Percentiles rank a stretch among this genome's conserved stretches.
phyloP scores from a whole-genome alignment of 2,888 invertebrate genomes.

The Pyrgus malvae region DNA sequence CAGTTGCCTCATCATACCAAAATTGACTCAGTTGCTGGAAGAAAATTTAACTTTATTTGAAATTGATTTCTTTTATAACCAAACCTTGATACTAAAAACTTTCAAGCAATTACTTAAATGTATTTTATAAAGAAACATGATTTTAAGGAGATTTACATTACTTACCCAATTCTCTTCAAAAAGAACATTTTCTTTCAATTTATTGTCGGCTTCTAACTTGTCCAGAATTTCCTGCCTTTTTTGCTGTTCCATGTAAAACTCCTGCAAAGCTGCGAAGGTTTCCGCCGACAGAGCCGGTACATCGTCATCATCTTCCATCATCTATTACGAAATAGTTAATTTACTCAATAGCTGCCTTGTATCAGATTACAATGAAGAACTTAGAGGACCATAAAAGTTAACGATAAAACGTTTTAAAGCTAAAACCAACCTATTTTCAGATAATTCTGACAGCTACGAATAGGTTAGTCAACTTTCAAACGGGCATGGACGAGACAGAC shows the following conservation, averaged over 20 bases:
- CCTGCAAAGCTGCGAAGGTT: slow-evolving; percentile 87
- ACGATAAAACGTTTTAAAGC: slow-evolving; percentile 7
- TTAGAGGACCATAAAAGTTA: slow-evolving; percentile 13
- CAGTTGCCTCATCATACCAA: slow-evolving; percentile 95
- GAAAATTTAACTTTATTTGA: slow-evolving; percentile 38
- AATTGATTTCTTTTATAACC: no score
- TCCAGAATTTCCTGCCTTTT: slow-evolving; percentile 81
- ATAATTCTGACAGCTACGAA: slow-evolving; percentile 54
- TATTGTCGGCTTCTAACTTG: slow-evolving; percentile 68
- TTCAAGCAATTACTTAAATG: no score
- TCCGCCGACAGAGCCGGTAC: slow-evolving; percentile 85
- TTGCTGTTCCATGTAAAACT: slow-evolving; percentile 88
- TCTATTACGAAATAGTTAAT: background rate
- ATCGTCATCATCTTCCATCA: slow-evolving; percentile 75
- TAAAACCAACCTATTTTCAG: slow-evolving; percentile 3
- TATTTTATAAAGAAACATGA: no score
- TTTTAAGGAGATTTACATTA: no score
- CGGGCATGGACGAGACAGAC: slow-evolving; percentile 34
- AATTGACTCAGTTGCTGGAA: slow-evolving; percentile 97
- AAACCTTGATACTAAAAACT: no score
- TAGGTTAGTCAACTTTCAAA: slow-evolving; percentile 56
- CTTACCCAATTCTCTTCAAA: slow-evolving; percentile 92
- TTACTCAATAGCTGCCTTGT: background rate
- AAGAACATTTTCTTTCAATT: slow-evolving; percentile 68
- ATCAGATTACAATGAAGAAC: background rate